Conservation (phyloP, 2,797 vertebrate genomes). For the Eulemur coronatus region DNA sequence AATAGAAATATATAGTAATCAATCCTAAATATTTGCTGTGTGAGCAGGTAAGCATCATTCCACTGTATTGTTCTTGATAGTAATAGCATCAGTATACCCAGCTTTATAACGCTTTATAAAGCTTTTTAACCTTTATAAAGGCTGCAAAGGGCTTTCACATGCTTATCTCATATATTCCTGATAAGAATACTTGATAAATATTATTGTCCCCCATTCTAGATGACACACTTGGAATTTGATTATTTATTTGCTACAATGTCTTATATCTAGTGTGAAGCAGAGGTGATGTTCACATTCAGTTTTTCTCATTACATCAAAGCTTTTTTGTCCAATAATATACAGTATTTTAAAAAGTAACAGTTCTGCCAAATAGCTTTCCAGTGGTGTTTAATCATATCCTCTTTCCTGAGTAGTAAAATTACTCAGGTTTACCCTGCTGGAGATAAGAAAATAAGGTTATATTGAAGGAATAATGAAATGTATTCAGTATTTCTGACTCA, state of each 20-base stretch:
- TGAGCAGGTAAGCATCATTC: not conserved
- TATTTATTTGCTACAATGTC: not conserved
- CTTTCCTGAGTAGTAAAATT: constrained; percentile 50
- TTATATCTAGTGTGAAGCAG: constrained; percentile 15
- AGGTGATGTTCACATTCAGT: constrained; percentile 35
- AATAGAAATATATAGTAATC: constrained; percentile 21
- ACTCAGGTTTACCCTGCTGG: not conserved
- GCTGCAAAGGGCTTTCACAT: not conserved
- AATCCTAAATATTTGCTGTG: not conserved
- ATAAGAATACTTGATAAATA: not conserved
- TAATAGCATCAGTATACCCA: not conserved
- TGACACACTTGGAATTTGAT: constrained; percentile 36
- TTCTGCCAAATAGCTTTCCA: constrained; percentile 32
- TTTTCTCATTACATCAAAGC: constrained; percentile 41
- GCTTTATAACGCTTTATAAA: not conserved
- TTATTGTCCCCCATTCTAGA: not conserved
- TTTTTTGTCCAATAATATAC: constrained; percentile 22
- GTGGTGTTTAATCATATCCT: constrained; percentile 26
- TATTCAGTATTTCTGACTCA: not conserved
- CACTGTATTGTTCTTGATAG: not conserved
- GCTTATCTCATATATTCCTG: not conserved
- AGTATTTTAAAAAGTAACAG: constrained; percentile 44
- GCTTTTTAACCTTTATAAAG: not conserved
- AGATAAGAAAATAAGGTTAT: constrained; percentile 23
- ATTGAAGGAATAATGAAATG: not conserved